Evolutionary conservation across 1,140 invertebrate species (phyloP).

Genomic region (Pseudomyrmex dendroicus): DNA sequence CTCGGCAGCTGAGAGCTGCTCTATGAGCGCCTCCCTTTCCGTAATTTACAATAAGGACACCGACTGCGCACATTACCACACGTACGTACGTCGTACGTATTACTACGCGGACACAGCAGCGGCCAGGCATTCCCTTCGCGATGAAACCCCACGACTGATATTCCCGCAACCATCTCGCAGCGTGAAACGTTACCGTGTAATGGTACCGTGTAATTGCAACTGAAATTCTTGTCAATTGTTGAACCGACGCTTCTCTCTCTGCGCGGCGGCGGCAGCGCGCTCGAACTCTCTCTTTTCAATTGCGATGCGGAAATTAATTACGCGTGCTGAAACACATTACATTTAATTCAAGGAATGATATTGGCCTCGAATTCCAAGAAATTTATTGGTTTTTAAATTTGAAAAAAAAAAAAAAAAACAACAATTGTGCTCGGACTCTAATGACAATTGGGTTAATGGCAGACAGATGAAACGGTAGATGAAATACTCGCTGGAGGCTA

Average conservation of each 20-base stretch:
- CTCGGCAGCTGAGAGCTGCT: background rate
- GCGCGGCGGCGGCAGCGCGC: constrained; percentile 5
- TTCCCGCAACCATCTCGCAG: constrained; percentile 17
- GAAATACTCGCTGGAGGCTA: too few species aligned
- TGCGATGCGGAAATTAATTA: too few species aligned
- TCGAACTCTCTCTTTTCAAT: background rate
- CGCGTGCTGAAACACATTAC: too few species aligned
- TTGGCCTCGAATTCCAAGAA: too few species aligned
- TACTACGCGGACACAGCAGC: constrained; percentile 28
- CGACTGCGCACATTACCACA: constrained; percentile 1
- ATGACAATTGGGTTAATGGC: too few species aligned
- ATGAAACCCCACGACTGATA: constrained; percentile 46
- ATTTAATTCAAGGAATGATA: too few species aligned
- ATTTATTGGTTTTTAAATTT: too few species aligned
- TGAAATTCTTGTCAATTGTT: constrained; percentile 47
- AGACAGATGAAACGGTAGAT: too few species aligned
- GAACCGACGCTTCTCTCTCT: too few species aligned
- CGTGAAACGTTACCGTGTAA: constrained; percentile 21
- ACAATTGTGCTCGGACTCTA: too few species aligned
- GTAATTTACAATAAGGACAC: constrained; percentile 57
- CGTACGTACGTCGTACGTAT: constrained; percentile 7
- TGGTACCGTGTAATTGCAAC: background rate
- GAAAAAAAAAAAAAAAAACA: too few species aligned
- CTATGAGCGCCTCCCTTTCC: constrained; percentile 29
- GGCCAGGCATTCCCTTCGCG: constrained; percentile 49